phyloP scores from a whole-genome alignment of 2,888 invertebrate genomes.

The Lasioglossum marginatum region DNA sequence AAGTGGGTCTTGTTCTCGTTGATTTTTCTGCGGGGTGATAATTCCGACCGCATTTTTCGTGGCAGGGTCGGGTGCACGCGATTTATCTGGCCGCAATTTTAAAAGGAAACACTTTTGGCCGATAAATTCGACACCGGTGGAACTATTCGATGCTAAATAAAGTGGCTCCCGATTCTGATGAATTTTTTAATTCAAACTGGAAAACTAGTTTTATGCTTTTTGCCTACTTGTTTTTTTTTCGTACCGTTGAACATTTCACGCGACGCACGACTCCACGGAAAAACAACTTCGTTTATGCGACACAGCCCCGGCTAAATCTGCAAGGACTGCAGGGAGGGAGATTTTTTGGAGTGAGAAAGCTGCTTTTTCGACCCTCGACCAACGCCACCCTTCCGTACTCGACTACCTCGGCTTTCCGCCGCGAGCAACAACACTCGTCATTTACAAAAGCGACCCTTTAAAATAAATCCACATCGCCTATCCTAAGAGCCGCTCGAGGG shows the following conservation, averaged over 20 bases:
- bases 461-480: conserved; percentile 72
- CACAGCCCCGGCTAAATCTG: conserved; percentile 45
- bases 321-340: conserved; percentile 42
- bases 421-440: conserved; percentile 74
- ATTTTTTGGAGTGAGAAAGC: conserved; percentile 50
- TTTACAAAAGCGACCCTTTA: conserved; percentile 74
- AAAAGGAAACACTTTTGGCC: not conserved
- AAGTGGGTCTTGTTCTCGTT: conserved; percentile 34
- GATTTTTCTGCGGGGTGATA: conserved; percentile 21
- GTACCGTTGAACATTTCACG: not conserved
- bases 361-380: conserved; percentile 57
- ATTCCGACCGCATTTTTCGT: conserved; percentile 25
- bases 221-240: not conserved
- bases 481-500: conserved; percentile 61
- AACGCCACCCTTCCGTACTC: conserved; percentile 56
- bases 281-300: conserved; percentile 28
- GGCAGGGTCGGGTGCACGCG: not conserved
- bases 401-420: conserved; percentile 65
- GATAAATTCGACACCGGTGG: not conserved
- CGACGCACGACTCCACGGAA: conserved; percentile 12
- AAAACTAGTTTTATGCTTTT: not conserved
- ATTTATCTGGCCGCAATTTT: conserved; percentile 28
- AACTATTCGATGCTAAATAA: not conserved
- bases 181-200: not conserved
- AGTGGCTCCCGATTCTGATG: not conserved